phyloP scores from a whole-genome alignment of 2,888 invertebrate species.

The Xylocampa areola region DNA sequence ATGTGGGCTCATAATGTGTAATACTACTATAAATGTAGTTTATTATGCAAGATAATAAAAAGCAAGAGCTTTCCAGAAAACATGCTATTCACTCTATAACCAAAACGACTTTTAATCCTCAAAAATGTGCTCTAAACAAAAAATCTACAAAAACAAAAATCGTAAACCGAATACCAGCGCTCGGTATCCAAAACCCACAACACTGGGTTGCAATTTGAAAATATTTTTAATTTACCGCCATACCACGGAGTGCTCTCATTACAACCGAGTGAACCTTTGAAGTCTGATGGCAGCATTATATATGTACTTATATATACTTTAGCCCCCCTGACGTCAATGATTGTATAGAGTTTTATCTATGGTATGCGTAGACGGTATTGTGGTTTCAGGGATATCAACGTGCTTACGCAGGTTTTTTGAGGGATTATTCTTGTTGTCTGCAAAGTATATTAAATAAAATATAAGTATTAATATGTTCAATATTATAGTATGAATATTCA shows the following conservation, averaged over 20 bases:
- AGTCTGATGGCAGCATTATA: slow-evolving; percentile 63
- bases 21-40: too few species aligned
- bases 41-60: too few species aligned
- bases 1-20: too few species aligned
- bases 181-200: slow-evolving; percentile 52
- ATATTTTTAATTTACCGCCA: slow-evolving; percentile 79
- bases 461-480: too few species aligned
- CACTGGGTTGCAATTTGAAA: slow-evolving; percentile 70
- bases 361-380: slow-evolving; percentile 35
- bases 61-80: too few species aligned
- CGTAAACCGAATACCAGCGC: slow-evolving; percentile 25
- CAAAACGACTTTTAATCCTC: too few species aligned
- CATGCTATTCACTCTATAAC: too few species aligned
- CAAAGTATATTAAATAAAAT: too few species aligned
- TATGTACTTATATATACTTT: slow-evolving; percentile 50
- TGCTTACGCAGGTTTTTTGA: slow-evolving; percentile 8
- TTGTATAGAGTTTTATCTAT: slow-evolving; percentile 47
- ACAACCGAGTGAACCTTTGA: slow-evolving; percentile 72
- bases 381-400: not conserved
- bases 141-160: not conserved
- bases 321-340: slow-evolving; percentile 49
- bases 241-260: slow-evolving; percentile 70
- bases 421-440: not conserved
- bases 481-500: too few species aligned
- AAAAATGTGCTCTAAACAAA: too few species aligned